Evolutionary conservation across 2,113 vertebrate species (phyloP).

Genomic region (Vidua chalybeata): DNA sequence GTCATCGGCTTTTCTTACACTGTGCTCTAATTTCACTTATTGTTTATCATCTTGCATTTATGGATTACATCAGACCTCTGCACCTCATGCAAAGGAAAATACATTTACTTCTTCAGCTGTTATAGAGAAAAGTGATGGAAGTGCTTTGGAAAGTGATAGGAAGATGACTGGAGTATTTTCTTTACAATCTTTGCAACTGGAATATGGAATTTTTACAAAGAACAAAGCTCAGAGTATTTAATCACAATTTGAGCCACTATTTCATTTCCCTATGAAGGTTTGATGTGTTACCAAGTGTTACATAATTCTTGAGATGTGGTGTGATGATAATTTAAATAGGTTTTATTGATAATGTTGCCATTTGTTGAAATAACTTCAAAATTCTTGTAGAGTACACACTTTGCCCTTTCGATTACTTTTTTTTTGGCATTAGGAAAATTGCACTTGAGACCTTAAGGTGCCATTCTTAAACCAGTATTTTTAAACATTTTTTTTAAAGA

Average conservation of each 20-base stretch:
- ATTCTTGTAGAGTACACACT: background rate
- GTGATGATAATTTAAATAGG: background rate
- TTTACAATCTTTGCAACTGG: constrained; percentile 7
- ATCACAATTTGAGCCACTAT: background rate
- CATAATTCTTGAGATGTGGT: background rate
- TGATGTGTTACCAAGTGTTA: background rate
- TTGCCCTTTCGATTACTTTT: background rate
- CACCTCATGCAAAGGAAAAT: constrained; percentile 23
- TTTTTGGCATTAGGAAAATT: background rate
- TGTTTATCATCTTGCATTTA: constrained; percentile 23
- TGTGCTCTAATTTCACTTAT: background rate
- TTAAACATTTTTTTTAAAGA: background rate
- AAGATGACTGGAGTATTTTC: constrained; percentile 32
- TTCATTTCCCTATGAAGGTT: background rate
- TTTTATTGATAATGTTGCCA: constrained; percentile 15
- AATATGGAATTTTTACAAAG: constrained; percentile 16
- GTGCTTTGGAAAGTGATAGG: background rate
- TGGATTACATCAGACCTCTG: background rate
- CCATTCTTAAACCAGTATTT: background rate
- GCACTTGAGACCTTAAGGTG: background rate
- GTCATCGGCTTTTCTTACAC: background rate
- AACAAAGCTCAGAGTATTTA: background rate
- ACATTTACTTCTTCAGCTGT: background rate
- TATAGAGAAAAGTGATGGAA: background rate
- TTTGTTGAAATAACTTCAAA: constrained; percentile 33